Base-by-base conservation (phyloP, 2,888 invertebrate genomes). In the Caenorhabditis sulstoni region DNA sequence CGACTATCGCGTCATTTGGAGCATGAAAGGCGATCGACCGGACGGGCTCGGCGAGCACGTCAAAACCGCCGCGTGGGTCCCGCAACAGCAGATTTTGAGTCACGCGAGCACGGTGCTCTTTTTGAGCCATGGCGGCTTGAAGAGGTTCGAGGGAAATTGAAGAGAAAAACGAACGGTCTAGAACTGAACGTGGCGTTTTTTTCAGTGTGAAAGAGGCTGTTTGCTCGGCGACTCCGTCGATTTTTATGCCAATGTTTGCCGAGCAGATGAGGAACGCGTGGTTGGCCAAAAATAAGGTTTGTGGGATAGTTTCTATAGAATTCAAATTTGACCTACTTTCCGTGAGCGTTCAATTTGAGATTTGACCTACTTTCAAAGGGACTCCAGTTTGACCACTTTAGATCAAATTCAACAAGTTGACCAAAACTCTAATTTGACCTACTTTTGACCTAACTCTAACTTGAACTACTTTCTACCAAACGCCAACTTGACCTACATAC, bases 161-260 rank as follows among this genome's bases (percentile, higher is more conserved):
- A n/a, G n/a, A n/a, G n/a, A n/a, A n/a, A n/a, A n/a, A n/a, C n/a
- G n/a, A n/a, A n/a, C n/a, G n/a, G n/a, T n/a, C n/a, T n/a, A n/a
- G n/a, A n/a, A n/a, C n/a, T n/a, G n/a, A n/a, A n/a, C n/a, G n/a
- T n/a, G n/a, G n/a, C n/a, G n/a, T n/a, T n/a, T n/a, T 18, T 68
- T 74, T 55, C 53, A 79, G 79, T 61, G 79, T 75, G 16, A 79
- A 75, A 62, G 79, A 79, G 57, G 79, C 79, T 0, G 75, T 64
- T 0, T 79, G 79, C 47, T 65, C 79, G 3, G 75, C 74, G 0
- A 75, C 70, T 8, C 79, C 79, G 0, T 74, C 79, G 0, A 52
- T 79, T 29, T 79, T 75, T 44, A 79, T 79, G 79, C 79, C 79
- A 61, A 79, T 79, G 79, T 79, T 79, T 44, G 79, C 75, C 0